Conservation (phyloP, 2,888 invertebrate species). For the Rotaria socialis region DNA sequence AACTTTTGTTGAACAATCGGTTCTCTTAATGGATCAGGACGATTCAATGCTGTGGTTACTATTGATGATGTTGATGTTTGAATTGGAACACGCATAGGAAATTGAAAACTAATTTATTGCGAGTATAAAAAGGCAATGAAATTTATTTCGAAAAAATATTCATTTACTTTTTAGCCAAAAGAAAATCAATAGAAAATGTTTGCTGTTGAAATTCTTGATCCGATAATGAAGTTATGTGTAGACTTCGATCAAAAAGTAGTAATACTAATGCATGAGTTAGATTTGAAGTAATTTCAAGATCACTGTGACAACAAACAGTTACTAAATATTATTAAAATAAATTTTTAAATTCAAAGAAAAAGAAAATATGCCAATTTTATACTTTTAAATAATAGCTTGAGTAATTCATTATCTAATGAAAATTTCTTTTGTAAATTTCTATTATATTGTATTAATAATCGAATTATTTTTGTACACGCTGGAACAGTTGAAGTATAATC, state of each 20-base stretch:
- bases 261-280: neutral
- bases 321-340: neutral
- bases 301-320: slow-evolving; percentile 11
- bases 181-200: slow-evolving; percentile 28
- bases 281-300: neutral
- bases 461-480: slow-evolving; percentile 2
- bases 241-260: slow-evolving; percentile 15
- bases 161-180: slow-evolving; percentile 13
- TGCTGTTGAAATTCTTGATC: slow-evolving; percentile 24
- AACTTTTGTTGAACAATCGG: slow-evolving; percentile 33
- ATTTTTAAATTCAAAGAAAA: neutral
- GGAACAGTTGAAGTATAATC: slow-evolving; percentile 9
- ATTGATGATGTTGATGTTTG: neutral
- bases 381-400: slow-evolving; percentile 16
- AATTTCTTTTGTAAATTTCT: slow-evolving; percentile 20
- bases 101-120: neutral
- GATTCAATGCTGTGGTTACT: neutral
- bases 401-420: slow-evolving; percentile 16
- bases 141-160: neutral
- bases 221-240: neutral
- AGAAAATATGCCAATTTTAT: neutral
- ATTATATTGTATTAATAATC: slow-evolving; percentile 21
- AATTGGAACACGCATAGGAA: slow-evolving; percentile 20
- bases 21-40: slow-evolving; percentile 32
- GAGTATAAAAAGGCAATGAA: neutral